These are phyloP conservation scores for Atherinosoma microstoma DNA, from an alignment of 2,797 vertebrate species.

Conservation along the genomic window DNA sequence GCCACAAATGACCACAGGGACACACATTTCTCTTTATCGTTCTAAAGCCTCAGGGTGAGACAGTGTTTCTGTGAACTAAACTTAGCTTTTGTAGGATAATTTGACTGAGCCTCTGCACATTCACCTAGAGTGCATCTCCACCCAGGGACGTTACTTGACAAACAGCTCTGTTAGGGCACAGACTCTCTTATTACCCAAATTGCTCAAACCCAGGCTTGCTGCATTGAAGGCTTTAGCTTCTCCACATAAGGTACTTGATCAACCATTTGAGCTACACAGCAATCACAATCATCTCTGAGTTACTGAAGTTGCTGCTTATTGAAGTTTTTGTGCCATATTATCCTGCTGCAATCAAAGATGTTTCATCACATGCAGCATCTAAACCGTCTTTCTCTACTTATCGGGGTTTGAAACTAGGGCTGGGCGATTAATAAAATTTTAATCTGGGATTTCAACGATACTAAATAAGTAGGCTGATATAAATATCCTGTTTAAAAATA, in stretches of 20 bases:
- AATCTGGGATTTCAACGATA: too few relatives aligned
- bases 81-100: constrained; percentile 36
- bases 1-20: constrained; percentile 76
- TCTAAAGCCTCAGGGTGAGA: constrained; percentile 49
- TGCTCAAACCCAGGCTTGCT: not conserved
- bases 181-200: not conserved
- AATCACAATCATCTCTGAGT: not conserved
- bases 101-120: not conserved
- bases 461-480: too few relatives aligned
- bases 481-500: too few relatives aligned
- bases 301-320: not conserved
- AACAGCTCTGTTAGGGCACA: not conserved
- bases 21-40: constrained; percentile 74
- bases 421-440: too few relatives aligned
- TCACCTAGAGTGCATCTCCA: constrained; percentile 54
- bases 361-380: not conserved
- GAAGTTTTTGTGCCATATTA: not conserved
- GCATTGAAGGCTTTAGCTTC: not conserved
- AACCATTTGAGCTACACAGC: not conserved
- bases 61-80: constrained; percentile 39
- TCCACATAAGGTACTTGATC: not conserved
- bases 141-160: not conserved
- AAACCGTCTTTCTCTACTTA: not conserved
- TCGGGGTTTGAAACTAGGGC: not conserved
- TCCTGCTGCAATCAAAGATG: not conserved